phyloP scores from a whole-genome alignment of 2,888 invertebrate genomes.

The Panopea generosa region DNA sequence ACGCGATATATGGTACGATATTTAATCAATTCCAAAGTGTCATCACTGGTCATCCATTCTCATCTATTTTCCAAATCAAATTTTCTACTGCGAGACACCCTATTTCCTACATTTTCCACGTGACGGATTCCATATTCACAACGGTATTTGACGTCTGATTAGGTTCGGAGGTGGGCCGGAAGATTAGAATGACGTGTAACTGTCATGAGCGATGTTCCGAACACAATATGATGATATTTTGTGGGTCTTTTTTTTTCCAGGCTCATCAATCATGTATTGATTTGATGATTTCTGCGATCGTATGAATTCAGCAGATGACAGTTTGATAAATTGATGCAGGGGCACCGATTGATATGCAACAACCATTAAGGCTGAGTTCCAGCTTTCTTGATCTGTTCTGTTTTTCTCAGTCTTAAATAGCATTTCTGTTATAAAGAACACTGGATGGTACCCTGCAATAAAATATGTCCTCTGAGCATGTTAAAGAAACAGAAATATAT shows the following conservation, averaged over 20 bases:
- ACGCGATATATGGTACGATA: constrained; percentile 28
- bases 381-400: too few relatives aligned
- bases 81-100: constrained; percentile 66
- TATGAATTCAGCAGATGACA: too few relatives aligned
- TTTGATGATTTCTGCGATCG: constrained; percentile 10
- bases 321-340: too few relatives aligned
- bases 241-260: constrained; percentile 17
- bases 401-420: too few relatives aligned
- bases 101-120: constrained; percentile 68
- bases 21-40: constrained; percentile 52
- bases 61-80: constrained; percentile 66
- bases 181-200: constrained; percentile 51
- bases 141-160: constrained; percentile 54
- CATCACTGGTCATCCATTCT: constrained; percentile 45
- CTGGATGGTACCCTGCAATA: too few relatives aligned
- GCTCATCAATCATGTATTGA: constrained; percentile 49
- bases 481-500: too few relatives aligned
- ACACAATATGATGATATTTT: constrained; percentile 39
- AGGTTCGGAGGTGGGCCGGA: constrained; percentile 46
- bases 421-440: too few relatives aligned
- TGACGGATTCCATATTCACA: constrained; percentile 50
- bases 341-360: too few relatives aligned
- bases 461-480: too few relatives aligned
- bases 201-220: constrained; percentile 38
- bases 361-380: too few relatives aligned